These are phyloP conservation scores for Danio albolineatus DNA, from an alignment of 2,797 vertebrate species.

Conservation along the genomic window DNA sequence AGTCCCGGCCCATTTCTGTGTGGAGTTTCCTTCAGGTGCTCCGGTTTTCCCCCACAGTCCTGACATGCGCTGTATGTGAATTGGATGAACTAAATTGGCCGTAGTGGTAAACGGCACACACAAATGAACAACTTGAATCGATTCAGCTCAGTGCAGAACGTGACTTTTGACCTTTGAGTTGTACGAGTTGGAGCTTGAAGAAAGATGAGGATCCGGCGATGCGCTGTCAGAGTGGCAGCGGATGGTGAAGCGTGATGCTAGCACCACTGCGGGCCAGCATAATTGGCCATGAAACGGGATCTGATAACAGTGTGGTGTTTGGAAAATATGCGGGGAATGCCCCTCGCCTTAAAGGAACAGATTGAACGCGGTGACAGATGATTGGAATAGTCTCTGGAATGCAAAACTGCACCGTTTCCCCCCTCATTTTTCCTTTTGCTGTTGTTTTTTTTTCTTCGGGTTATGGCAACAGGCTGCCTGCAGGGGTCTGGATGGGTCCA, in stretches of 20 bases:
- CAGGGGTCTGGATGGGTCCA: slow-evolving; percentile 2
- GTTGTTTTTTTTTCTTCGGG: slow-evolving; percentile 26
- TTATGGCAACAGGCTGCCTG: slow-evolving; percentile 15
- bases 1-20: too few relatives aligned
- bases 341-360: slow-evolving; percentile 76
- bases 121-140: too few relatives aligned
- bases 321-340: slow-evolving; percentile 76
- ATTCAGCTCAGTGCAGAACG: slow-evolving; percentile 18
- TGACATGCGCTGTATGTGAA: too few relatives aligned
- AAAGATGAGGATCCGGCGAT: slow-evolving; percentile 15
- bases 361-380: slow-evolving; percentile 74
- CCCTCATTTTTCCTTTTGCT: not conserved
- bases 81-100: too few relatives aligned
- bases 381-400: slow-evolving; percentile 77
- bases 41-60: too few relatives aligned
- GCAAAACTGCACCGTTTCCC: slow-evolving; percentile 60
- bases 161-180: slow-evolving; percentile 18
- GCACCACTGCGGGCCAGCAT: slow-evolving; percentile 54
- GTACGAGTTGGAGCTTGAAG: slow-evolving; percentile 35
- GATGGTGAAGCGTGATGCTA: slow-evolving; percentile 17
- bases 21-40: too few relatives aligned
- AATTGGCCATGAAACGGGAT: slow-evolving; percentile 74
- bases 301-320: slow-evolving; percentile 75
- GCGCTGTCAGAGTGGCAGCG: slow-evolving; percentile 16
- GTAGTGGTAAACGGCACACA: too few relatives aligned